Base-by-base conservation (phyloP, 1,140 invertebrate species). In the Pteromalus puparum region DNA sequence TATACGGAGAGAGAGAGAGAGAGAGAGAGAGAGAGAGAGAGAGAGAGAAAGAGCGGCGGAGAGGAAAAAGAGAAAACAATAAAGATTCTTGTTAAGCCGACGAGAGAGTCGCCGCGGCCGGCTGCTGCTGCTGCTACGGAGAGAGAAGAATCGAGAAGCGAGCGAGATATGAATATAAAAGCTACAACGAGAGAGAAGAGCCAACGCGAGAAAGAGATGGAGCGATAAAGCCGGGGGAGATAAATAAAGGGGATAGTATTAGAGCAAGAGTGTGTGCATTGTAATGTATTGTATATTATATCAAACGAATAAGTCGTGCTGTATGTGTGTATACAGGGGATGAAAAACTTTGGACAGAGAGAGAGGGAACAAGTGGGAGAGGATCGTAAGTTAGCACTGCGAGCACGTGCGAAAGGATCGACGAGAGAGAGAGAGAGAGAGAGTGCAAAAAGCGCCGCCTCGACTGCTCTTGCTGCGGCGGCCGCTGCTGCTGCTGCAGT, bases 331-430 rank as follows among this genome's bases (percentile, higher is more conserved):
- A 34, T 34, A 34, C 38, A 42, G 10, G 38, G 38, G 15, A n/a
- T 61, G 53, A 61, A 61, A 61, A 61, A n/a, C 53, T n/a, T 1
- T 7, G 21, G 4, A 18, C 4, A 61, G 18, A 7, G 21, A 74
- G 70, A 42, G 26, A 24, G 15, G 68, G 26, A 81, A 42, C 61
- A 70, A 74, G 34, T 68, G 53, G 76, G 68, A 67, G 87, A 87
- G 34, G 87, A 87, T 92, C 91, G 90, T 92, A 92, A 92, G 91
- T 92, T 92, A 92, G 90, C 92, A 92, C 92, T 88, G 88, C 88
- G 87, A 61, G 53, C 53, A 61, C 53, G 86, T 72, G 68, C 83
- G 82, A 84, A 61, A 87, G 82, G 77, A 86, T 83, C 79, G 72
- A 84, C 74, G 89, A 89, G 89, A 53, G 15, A 88, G 88, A 87